These are phyloP conservation scores for Bimastos eiseni DNA, from an alignment of 2,888 invertebrate species.

Conservation along the genomic window DNA sequence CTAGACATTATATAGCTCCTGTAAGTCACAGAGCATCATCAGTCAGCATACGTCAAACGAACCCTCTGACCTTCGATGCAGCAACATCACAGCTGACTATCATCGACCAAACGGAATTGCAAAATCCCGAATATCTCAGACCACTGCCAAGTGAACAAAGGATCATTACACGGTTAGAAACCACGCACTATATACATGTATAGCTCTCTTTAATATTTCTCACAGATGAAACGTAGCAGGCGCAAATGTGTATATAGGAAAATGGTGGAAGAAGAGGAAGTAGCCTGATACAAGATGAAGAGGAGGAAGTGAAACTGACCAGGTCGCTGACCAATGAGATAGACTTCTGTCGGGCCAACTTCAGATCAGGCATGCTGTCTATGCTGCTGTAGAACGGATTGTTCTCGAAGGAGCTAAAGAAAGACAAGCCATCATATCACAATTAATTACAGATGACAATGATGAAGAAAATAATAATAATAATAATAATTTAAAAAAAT, in stretches of 20 bases:
- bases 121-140: not conserved
- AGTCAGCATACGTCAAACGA: not conserved
- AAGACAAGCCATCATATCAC: not conserved
- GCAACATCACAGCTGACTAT: not conserved
- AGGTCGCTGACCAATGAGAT: slow-evolving; percentile 97
- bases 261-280: not conserved
- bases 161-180: too few relatives aligned
- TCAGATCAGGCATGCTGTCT: slow-evolving; percentile 98
- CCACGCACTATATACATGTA: too few relatives aligned
- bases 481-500: too few relatives aligned
- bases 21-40: not conserved
- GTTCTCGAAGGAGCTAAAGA: slow-evolving; percentile 77
- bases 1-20: not conserved
- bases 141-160: too few relatives aligned
- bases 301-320: slow-evolving; percentile 74
- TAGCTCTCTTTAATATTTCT: not conserved
- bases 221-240: too few relatives aligned
- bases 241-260: too few relatives aligned
- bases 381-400: slow-evolving; percentile 99
- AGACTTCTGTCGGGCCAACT: slow-evolving; percentile 82
- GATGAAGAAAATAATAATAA: too few relatives aligned
- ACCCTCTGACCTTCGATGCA: not conserved
- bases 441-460: too few relatives aligned
- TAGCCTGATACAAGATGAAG: too few relatives aligned
- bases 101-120: not conserved